Evolutionary conservation across 1,140 invertebrate species (phyloP).

Genomic region (Teleopsis dalmanni): DNA sequence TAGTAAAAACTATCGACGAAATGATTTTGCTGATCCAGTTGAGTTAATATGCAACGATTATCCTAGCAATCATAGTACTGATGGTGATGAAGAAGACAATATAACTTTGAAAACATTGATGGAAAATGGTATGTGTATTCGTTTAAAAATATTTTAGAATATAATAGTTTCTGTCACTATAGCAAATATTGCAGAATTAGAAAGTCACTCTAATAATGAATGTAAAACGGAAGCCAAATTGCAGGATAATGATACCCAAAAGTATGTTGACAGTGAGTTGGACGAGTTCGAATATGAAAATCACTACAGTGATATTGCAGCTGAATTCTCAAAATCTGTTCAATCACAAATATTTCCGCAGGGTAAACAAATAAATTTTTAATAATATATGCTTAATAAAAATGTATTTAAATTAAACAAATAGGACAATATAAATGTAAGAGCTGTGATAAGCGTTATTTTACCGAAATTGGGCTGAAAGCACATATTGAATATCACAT

Average conservation of each 20-base stretch:
- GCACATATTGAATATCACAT: conserved; percentile 12
- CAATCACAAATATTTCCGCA: conserved; percentile 5
- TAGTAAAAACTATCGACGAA: neutral
- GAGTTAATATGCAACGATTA: neutral
- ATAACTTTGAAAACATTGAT: neutral
- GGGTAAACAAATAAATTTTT: neutral
- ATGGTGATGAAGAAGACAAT: neutral
- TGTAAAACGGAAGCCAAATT: neutral
- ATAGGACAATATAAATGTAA: conserved; percentile 10
- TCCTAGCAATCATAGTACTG: neutral
- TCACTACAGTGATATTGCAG: too few relatives aligned
- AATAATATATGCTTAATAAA: neutral
- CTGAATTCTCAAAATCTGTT: conserved; percentile 3
- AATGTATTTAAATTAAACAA: neutral
- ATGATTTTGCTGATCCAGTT: neutral
- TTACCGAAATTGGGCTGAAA: conserved; percentile 9
- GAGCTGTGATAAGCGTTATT: conserved; percentile 10
- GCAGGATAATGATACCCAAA: neutral
- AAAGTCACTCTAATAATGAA: too few relatives aligned
- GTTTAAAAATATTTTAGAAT: neutral
- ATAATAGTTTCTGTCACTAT: neutral
- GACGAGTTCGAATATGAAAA: too few relatives aligned
- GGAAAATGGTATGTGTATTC: neutral
- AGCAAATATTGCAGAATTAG: neutral
- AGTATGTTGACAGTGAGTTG: neutral